Evolutionary conservation across 2,797 vertebrate species (phyloP).

Genomic region (Nannoperca australis): DNA sequence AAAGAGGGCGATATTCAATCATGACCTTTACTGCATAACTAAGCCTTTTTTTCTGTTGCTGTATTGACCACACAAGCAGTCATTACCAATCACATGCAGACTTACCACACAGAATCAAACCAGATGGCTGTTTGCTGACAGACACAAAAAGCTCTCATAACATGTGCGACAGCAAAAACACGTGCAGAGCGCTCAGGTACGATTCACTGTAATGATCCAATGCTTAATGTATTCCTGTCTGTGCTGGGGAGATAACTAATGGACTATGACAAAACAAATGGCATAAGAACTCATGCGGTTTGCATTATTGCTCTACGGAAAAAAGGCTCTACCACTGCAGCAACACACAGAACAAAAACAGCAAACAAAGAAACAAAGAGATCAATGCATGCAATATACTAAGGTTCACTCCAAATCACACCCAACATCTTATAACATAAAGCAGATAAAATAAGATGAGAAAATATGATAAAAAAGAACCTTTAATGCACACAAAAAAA

Average conservation of each 20-base stretch:
- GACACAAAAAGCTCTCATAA: conserved; percentile 52
- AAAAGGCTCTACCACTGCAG: conserved; percentile 33
- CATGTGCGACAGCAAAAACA: conserved; percentile 38
- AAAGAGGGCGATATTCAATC: conserved; percentile 63
- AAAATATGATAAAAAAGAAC: conserved; percentile 19
- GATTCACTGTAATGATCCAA: conserved; percentile 78
- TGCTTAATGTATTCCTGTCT: conserved; percentile 67
- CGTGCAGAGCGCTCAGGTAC: conserved; percentile 69
- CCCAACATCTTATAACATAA: conserved; percentile 59
- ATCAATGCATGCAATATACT: conserved; percentile 74
- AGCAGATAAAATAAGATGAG: conserved; percentile 46
- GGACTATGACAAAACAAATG: conserved; percentile 65
- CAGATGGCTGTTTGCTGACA: conserved; percentile 54
- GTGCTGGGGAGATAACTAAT: conserved; percentile 64
- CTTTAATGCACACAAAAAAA: conserved; percentile 29
- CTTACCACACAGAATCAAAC: conserved; percentile 37
- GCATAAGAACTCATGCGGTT: conserved; percentile 63
- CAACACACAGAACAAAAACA: conserved; percentile 62
- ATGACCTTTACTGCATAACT: conserved; percentile 60
- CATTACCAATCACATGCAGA: conserved; percentile 57
- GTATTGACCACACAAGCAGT: conserved; percentile 63
- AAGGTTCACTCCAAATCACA: conserved; percentile 69
- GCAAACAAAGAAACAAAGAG: conserved; percentile 52
- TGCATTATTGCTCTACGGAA: conserved; percentile 47
- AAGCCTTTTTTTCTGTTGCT: conserved; percentile 42